Base-by-base conservation (phyloP, 2,888 invertebrate species). In the Xanthorhoe designata region DNA sequence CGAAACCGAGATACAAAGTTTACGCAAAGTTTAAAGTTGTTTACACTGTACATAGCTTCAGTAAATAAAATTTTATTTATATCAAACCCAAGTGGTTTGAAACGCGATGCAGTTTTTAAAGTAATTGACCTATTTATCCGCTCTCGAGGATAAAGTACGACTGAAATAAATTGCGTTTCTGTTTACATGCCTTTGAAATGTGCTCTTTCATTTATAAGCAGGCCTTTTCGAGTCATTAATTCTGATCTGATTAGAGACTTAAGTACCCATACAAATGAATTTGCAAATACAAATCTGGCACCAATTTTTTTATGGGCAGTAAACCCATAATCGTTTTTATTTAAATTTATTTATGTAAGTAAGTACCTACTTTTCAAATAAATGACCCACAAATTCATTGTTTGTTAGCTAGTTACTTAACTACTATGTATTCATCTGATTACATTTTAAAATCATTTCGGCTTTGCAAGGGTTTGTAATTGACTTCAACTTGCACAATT, bases 11-110 rank as follows among this genome's bases (percentile, higher is more conserved):
- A n/a, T 52, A 8, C 13, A 49, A 18, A 55, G 24, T 63, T 52
- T 63, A 53, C 42, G 47, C 38, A 56, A 56, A 42, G 56, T 60
- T 60, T 52, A 35, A 60, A 49, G 45, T 61, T 61, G 64, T 68
- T 56, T 62, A 65, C 52, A 47, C 24, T 52, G 35, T 50, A 50
- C 45, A 60, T 62, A 50, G 47, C 47, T 49, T 24, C 53, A 49
- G 51, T 29, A 54, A 69, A 64, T 64, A 61, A 47, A 50, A 54
- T 24, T 56, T n/a, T 63, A 56, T 69, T 53, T 66, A 61, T 61
- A 55, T 45, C 17, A 15, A 53, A 15, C 35, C 32, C 17, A 45
- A 38, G 59, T 19, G 56, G 56, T 58, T 62, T 66, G 5, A 50
- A 61, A 50, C 66, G 5, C 38, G 45, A 10, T 58, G 29, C 29